Percentiles rank a stretch among this genome's conserved stretches.
Conservation (phyloP, 2,888 invertebrate species). For the Erebia palarica region DNA sequence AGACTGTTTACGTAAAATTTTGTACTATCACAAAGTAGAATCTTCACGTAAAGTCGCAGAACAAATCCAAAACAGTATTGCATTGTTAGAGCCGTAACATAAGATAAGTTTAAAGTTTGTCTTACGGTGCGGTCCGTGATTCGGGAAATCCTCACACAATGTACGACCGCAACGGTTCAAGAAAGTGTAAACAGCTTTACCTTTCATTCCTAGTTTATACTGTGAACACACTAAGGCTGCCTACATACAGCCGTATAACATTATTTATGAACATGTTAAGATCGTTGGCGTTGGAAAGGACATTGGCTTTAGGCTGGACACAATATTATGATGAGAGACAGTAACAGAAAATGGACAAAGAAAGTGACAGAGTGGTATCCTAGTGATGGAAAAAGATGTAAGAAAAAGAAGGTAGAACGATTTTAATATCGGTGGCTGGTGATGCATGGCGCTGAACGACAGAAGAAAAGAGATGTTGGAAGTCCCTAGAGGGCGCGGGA, state of each 20-base stretch:
- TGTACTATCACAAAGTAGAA: background rate
- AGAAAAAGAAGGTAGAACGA: too few relatives aligned
- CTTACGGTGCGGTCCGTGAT: constrained; percentile 9
- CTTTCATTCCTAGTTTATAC: constrained; percentile 30
- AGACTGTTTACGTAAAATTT: too few relatives aligned
- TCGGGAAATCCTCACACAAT: constrained; percentile 27
- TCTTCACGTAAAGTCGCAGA: background rate
- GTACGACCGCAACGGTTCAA: constrained; percentile 27
- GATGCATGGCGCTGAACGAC: too few relatives aligned
- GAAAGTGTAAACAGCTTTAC: constrained; percentile 34
- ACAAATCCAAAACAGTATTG: constrained; percentile 21
- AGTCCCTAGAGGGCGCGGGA: too few relatives aligned
- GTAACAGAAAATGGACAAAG: too few relatives aligned
- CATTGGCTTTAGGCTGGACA: too few relatives aligned
- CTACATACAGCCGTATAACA: background rate
- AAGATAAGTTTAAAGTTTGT: constrained; percentile 26
- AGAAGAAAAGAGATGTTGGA: too few relatives aligned
- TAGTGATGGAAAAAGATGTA: too few relatives aligned
- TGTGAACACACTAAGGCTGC: constrained; percentile 11
- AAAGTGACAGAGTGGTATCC: too few relatives aligned
- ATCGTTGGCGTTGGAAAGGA: too few relatives aligned
- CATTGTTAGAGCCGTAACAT: constrained; percentile 13
- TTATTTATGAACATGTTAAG: background rate
- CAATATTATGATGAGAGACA: too few relatives aligned
- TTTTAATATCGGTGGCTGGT: too few relatives aligned